Evolutionary conservation across 2,797 vertebrate genomes (phyloP).

Genomic region (Syngnathus rostellatus): DNA sequence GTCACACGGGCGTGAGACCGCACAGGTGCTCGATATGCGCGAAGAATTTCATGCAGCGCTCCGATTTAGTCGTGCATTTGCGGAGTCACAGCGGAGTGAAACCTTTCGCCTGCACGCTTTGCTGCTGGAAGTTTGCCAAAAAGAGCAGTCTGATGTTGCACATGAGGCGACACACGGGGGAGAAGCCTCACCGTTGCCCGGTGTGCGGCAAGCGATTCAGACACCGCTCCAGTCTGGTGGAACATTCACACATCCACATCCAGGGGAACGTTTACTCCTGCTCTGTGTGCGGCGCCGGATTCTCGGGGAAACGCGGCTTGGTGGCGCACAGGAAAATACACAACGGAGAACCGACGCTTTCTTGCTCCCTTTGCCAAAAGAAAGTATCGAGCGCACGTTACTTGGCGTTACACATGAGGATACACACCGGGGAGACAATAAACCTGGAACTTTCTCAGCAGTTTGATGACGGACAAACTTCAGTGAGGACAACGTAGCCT

Average conservation of each 20-base stretch:
- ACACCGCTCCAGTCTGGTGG: not conserved
- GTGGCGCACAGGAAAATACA: not conserved
- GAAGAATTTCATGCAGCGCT: not conserved
- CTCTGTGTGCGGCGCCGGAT: not conserved
- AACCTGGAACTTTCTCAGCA: not conserved
- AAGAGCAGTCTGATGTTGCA: conserved; percentile 8
- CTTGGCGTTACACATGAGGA: not conserved
- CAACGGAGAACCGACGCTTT: not conserved
- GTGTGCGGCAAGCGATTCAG: not conserved
- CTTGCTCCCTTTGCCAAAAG: not conserved
- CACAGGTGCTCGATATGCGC: conserved; percentile 11
- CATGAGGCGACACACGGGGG: conserved; percentile 11
- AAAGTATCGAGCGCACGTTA: not conserved
- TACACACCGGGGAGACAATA: not conserved
- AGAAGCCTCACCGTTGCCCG: conserved; percentile 9
- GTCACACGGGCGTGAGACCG: conserved; percentile 2
- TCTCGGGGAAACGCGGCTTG: not conserved
- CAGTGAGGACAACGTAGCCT: not conserved
- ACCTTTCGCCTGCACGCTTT: conserved; percentile 1
- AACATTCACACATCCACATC: not conserved
- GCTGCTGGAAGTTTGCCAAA: not conserved
- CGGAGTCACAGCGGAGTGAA: conserved; percentile 7
- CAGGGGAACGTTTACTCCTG: not conserved
- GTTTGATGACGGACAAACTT: not conserved
- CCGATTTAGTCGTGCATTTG: conserved; percentile 2